Evolutionary conservation across 2,113 vertebrate genomes (phyloP).

Genomic region (Ascaphus truei): DNA sequence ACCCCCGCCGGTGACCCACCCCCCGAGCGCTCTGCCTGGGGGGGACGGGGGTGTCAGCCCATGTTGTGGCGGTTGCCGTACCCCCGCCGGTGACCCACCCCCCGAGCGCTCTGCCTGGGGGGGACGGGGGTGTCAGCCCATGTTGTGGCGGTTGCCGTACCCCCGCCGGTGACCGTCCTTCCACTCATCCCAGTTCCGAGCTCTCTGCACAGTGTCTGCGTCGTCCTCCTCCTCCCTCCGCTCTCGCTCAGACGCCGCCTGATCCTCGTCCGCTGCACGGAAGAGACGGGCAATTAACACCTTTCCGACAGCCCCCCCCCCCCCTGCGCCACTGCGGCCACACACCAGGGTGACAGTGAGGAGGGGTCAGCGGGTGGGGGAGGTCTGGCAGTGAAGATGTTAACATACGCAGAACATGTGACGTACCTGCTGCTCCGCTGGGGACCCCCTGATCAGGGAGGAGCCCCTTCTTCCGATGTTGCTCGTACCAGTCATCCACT

Average conservation of each 20-base stretch:
- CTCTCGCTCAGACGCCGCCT: slow-evolving; percentile 71
- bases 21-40: too few species aligned
- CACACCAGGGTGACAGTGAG: too few species aligned
- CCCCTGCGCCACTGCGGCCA: slow-evolving; percentile 40
- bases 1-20: too few species aligned
- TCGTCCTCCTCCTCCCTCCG: slow-evolving; percentile 68
- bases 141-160: slow-evolving; percentile 92
- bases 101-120: too few species aligned
- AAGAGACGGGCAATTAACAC: slow-evolving; percentile 43
- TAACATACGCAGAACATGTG: too few species aligned
- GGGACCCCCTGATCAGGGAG: slow-evolving; percentile 69
- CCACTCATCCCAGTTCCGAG: slow-evolving; percentile 91
- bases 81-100: too few species aligned
- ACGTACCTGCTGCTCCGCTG: slow-evolving; percentile 58
- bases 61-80: too few species aligned
- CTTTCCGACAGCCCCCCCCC: neutral
- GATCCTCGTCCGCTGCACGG: slow-evolving; percentile 48
- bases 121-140: slow-evolving; percentile 76
- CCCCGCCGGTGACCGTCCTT: slow-evolving; percentile 87
- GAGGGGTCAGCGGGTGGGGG: too few species aligned
- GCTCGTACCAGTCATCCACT: slow-evolving; percentile 92
- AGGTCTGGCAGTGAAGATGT: too few species aligned
- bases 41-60: too few species aligned
- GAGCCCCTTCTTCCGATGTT: slow-evolving; percentile 62
- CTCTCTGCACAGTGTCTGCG: slow-evolving; percentile 67